Base-by-base conservation (phyloP, 2,888 invertebrate genomes). In the Drosophila austrosaltans region DNA sequence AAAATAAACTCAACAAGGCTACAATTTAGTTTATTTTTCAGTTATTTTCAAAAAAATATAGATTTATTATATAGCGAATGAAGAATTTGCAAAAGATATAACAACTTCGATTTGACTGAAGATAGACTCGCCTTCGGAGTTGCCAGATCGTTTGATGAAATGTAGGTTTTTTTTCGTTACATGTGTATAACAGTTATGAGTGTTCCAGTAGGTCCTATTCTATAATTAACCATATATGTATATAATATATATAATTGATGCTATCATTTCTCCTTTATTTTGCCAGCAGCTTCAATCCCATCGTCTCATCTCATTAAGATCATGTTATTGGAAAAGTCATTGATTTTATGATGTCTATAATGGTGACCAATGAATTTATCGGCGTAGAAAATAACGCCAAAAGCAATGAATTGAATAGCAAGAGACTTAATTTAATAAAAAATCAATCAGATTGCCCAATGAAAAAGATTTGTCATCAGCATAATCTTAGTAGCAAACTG, bases 381-480 rank as follows among this genome's bases (percentile, higher is more conserved):
- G 71, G 79, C 81, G 87, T 76, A 57, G 63, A 66, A 54, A 78
- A 61, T 83, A 73, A 73, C 86, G 79, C 61, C 57, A 73, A 53
- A 60, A 53, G 53, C 10, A 72, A 44, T 53, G 69, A 74, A 60
- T 10, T 28, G 28, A 39, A 66, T 39, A 48, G 3, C 53, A 59
- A 54, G 10, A 48, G 58, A 22, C 20, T 44, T 4, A 20, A 8
- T 10, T 22, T 20, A n/a, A 12, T 20, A n/a, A n/a, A 16, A 22
- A 48, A 10, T 20, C 44, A 48, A 48, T 10, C 25, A 25, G 48
- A 48, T 48, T 48, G 44, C 8, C 22, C 20, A 30, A 48, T 22
- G 44, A 4, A 25, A 28, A 28, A 30, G 16, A 40, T 16, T 22
- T 28, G 16, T 8, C 39, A 22, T 74, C 73, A 70, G 66, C 40